Percentiles rank a stretch among this genome's conserved stretches.
These are phyloP conservation scores for Goniozus legneri DNA, from an alignment of 1,140 invertebrate species.

Conservation along the genomic window DNA sequence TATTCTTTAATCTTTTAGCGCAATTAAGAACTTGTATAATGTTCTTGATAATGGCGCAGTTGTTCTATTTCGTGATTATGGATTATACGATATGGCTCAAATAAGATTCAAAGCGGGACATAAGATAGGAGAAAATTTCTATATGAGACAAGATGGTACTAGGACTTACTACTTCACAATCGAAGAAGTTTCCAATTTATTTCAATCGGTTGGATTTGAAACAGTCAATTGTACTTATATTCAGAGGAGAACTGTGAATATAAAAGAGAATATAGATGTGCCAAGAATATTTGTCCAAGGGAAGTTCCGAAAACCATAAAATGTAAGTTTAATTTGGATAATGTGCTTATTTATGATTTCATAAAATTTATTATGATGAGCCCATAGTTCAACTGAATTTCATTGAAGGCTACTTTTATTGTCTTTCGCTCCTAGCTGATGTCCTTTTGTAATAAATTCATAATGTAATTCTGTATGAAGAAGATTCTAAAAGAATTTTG, in stretches of 20 bases:
- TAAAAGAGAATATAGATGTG: conserved; percentile 77
- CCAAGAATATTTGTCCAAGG: conserved; percentile 89
- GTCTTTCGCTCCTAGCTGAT: conserved; percentile 42
- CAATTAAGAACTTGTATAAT: conserved; percentile 66
- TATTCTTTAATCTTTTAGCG: conserved; percentile 36
- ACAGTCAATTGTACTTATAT: conserved; percentile 43
- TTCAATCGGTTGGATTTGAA: conserved; percentile 67
- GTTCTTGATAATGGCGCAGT: conserved; percentile 78
- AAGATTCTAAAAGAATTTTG: too few relatives aligned
- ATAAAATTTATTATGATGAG: conserved; percentile 33
- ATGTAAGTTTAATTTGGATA: conserved; percentile 2
- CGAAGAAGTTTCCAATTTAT: conserved; percentile 55
- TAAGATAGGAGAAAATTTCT: conserved; percentile 93
- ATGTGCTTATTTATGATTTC: not conserved
- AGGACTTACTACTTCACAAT: conserved; percentile 48
- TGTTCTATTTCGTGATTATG: conserved; percentile 94
- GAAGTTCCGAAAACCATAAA: conserved; percentile 69
- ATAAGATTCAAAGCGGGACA: conserved; percentile 88
- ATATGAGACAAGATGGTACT: conserved; percentile 96
- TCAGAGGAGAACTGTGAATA: conserved; percentile 73
- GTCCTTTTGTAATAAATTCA: not conserved
- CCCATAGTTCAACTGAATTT: conserved; percentile 44
- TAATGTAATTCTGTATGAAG: too few relatives aligned
- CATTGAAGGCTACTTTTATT: conserved; percentile 29
- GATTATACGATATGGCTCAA: conserved; percentile 97